Percentiles rank a stretch among this genome's conserved stretches.
Conservation (phyloP, 2,888 invertebrate genomes). For the Lymantria monacha region DNA sequence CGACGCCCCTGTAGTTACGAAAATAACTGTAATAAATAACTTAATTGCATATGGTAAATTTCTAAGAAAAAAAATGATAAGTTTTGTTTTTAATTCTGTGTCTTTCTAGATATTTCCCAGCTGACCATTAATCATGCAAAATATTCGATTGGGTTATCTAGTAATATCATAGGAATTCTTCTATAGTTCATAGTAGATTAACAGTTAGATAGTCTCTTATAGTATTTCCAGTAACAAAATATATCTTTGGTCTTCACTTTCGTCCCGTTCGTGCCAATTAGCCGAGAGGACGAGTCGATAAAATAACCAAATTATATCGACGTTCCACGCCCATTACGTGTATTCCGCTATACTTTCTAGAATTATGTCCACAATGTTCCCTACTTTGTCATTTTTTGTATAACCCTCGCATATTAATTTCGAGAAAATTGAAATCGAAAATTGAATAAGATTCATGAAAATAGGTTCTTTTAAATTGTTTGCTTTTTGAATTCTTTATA, state of each 20-base stretch:
- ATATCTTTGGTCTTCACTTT: conserved; percentile 33
- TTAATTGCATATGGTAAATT: no score
- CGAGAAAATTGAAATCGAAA: not conserved
- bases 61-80: no score
- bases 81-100: no score
- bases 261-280: conserved; percentile 57
- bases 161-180: no score
- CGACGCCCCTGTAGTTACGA: no score
- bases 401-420: conserved; percentile 1
- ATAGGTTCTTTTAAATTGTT: not conserved
- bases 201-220: no score
- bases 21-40: no score
- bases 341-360: conserved; percentile 18
- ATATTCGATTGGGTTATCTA: no score
- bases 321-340: conserved; percentile 24
- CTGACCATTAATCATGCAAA: no score
- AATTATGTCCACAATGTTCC: conserved; percentile 5
- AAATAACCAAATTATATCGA: conserved; percentile 60
- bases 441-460: not conserved
- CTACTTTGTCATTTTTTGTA: not conserved
- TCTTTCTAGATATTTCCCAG: no score
- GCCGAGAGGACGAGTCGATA: conserved; percentile 46
- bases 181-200: no score
- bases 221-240: conserved; percentile 11
- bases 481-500: no score